Conservation (phyloP, 2,888 invertebrate genomes). For the Eristalis intricaria region DNA sequence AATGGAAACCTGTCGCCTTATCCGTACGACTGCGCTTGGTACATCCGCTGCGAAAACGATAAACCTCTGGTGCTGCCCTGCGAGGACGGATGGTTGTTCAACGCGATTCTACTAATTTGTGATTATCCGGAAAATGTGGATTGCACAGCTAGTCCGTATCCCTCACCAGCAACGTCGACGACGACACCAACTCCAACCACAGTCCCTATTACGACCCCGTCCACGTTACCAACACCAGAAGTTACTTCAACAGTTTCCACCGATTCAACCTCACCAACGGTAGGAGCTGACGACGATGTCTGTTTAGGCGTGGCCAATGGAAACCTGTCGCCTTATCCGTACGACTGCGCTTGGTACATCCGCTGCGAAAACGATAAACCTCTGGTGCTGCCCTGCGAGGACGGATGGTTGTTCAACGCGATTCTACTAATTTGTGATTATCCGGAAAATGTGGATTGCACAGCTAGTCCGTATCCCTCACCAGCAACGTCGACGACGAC, state of each 20-base stretch:
- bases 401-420: slow-evolving; percentile 73
- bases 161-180: neutral
- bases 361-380: slow-evolving; percentile 72
- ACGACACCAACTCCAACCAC: slow-evolving; percentile 32
- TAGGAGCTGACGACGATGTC: slow-evolving; percentile 63
- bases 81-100: slow-evolving; percentile 72
- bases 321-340: slow-evolving; percentile 73
- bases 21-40: slow-evolving; percentile 74
- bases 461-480: slow-evolving; percentile 46
- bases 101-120: slow-evolving; percentile 74
- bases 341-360: slow-evolving; percentile 75
- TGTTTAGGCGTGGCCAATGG: slow-evolving; percentile 72
- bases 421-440: slow-evolving; percentile 75
- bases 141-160: slow-evolving; percentile 61
- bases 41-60: slow-evolving; percentile 73
- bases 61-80: slow-evolving; percentile 72
- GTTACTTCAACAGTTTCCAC: no score
- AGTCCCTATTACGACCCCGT: slow-evolving; percentile 42
- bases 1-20: slow-evolving; percentile 73
- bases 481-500: slow-evolving; percentile 29
- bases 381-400: slow-evolving; percentile 71
- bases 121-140: slow-evolving; percentile 73
- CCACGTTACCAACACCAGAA: neutral
- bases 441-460: slow-evolving; percentile 74
- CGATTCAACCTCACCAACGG: slow-evolving; percentile 27